A percentile compares a stretch with the other conserved stretches of the same genome.
Evolutionary conservation across 2,113 vertebrate species (phyloP).

Genomic region (Oncorhynchus keta): DNA sequence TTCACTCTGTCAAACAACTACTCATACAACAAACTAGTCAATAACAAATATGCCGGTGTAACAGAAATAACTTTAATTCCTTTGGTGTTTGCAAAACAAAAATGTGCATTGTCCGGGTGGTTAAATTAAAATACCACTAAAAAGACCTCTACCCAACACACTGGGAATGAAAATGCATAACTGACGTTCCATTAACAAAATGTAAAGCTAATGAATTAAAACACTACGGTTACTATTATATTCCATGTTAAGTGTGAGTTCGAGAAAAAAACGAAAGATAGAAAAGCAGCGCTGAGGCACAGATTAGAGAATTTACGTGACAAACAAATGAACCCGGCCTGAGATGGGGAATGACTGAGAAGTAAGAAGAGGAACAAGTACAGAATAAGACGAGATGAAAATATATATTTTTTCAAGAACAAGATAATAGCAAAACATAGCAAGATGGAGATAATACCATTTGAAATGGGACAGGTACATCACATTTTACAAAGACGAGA

Average conservation of each 20-base stretch:
- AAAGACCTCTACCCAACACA: constrained; percentile 24
- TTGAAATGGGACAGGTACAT: background rate
- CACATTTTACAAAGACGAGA: too few relatives aligned
- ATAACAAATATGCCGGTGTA: constrained; percentile 47
- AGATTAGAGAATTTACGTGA: constrained; percentile 24
- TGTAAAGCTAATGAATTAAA: constrained; percentile 35
- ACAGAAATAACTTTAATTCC: constrained; percentile 66
- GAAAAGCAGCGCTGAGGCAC: constrained; percentile 49
- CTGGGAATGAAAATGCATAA: constrained; percentile 30
- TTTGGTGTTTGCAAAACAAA: constrained; percentile 70
- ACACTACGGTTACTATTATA: constrained; percentile 48
- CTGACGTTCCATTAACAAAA: constrained; percentile 12
- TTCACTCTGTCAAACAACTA: too few relatives aligned
- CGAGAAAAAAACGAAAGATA: constrained; percentile 19
- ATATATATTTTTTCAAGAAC: too few relatives aligned
- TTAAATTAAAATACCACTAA: constrained; percentile 26
- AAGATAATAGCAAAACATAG: constrained; percentile 3
- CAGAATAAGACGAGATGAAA: background rate
- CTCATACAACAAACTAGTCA: constrained; percentile 17
- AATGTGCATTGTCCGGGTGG: constrained; percentile 44
- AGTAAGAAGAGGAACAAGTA: background rate
- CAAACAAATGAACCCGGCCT: constrained; percentile 14
- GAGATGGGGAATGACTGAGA: constrained; percentile 12
- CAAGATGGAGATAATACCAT: background rate
- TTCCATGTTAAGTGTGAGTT: constrained; percentile 31